A percentile compares a stretch with the other conserved stretches of the same genome.
phyloP scores from a whole-genome alignment of 2,797 vertebrate genomes.

The Masticophis lateralis region DNA sequence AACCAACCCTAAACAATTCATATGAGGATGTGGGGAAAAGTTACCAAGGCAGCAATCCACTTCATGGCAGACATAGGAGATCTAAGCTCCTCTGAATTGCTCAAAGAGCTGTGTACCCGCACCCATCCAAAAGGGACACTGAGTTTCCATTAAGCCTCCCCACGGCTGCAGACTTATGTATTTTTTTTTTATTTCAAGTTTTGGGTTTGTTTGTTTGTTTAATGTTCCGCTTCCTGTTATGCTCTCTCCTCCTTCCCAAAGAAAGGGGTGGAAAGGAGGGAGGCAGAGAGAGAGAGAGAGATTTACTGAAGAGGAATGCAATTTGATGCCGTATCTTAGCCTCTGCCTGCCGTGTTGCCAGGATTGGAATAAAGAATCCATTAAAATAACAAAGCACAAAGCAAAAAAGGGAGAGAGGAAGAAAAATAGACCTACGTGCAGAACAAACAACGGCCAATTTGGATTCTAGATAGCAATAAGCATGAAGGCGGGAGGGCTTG shows the following conservation, averaged over 20 bases:
- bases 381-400: conserved; percentile 41
- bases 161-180: neutral
- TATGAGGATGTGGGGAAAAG: neutral
- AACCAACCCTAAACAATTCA: neutral
- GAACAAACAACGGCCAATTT: conserved; percentile 35
- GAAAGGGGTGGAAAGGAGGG: neutral
- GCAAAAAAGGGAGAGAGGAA: neutral
- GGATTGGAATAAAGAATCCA: conserved; percentile 36
- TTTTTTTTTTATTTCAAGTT: neutral
- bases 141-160: conserved; percentile 1
- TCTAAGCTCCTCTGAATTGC: neutral
- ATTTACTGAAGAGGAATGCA: conserved; percentile 19
- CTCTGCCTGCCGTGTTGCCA: conserved; percentile 6
- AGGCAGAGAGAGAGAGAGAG: neutral
- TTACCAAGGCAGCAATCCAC: neutral
- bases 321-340: conserved; percentile 34
- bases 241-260: neutral
- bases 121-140: neutral
- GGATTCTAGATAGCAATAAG: conserved; percentile 22
- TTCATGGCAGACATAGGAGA: neutral
- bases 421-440: neutral
- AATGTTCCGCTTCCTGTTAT: neutral
- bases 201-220: neutral
- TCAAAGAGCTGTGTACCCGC: neutral
- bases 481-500: neutral